Evolutionary conservation across 2,888 invertebrate species (phyloP), one percentile per base, ranked within the genome.

Genomic region (Gibbula magus): DNA sequence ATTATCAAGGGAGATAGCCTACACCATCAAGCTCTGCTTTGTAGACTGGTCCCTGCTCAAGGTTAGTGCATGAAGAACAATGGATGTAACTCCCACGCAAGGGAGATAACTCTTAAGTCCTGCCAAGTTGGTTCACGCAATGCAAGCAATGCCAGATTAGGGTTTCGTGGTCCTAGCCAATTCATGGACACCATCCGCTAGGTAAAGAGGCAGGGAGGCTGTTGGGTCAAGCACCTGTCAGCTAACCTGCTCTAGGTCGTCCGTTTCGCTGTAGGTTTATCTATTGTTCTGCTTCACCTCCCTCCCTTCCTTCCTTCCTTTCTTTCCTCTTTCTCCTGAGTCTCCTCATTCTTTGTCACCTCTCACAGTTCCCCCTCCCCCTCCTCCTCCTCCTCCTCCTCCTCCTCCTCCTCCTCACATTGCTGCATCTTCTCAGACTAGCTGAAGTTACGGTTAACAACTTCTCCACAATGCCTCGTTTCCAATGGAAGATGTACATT

Each of bases 401-500:
- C 73, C 35, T 73, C 73, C 73, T 73, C 73, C 73, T 35, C 67
- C 39, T 73, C 66, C 20, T 32, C 45, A 22, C 54, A 45, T 45
- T 45, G 13, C 39, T 32, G 39, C 77, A 66, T 77, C 61, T 76
- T 77, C 77, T 77, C 16, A 16, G 52, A 39, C 54, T 76, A 35
- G 39, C 56, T 61, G 45, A 53, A 51, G 20, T 77, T 54, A 29
- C 16, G 35, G 53, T 77, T 61, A 25, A 66, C 54, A 76, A 76
- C 73, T 25, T 25, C 52, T 75, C 32, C 53, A 75, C 75, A 52
- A 77, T 66, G 66, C 56, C 61, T 56, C 54, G 77, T 77, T 77
- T 77, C 77, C 77, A 77, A 77, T 35, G 77, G 77, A 75, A 77
- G 77, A 77, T 77, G 77, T 77, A 77, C 61, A 77, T 77, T 77